phyloP scores from a whole-genome alignment of 2,888 invertebrate species.

The Acrobasis consociella region DNA sequence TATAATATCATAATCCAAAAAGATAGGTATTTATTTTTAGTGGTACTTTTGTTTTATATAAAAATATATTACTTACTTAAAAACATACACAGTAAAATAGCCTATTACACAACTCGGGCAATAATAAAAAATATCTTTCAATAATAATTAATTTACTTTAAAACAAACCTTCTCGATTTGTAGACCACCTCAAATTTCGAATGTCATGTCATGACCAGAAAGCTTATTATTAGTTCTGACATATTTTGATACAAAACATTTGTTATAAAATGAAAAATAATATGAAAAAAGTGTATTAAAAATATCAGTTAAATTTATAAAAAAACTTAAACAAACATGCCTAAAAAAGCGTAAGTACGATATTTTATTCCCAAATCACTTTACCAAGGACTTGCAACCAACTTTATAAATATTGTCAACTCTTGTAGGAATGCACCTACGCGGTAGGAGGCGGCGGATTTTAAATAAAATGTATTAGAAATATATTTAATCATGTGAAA shows the following conservation, averaged over 20 bases:
- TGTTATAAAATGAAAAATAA: constrained; percentile 36
- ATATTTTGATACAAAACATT: background rate
- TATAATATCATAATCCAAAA: too few species aligned
- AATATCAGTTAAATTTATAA: constrained; percentile 31
- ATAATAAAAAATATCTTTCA: too few species aligned
- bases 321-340: constrained; percentile 27
- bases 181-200: constrained; percentile 28
- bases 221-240: constrained; percentile 11
- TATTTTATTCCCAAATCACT: background rate
- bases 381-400: background rate
- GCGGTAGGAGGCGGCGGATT: too few species aligned
- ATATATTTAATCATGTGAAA: too few species aligned
- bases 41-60: too few species aligned
- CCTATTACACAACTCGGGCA: too few species aligned
- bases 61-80: too few species aligned
- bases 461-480: too few species aligned
- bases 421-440: too few species aligned
- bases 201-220: constrained; percentile 20
- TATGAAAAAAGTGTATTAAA: constrained; percentile 24
- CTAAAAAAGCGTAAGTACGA: constrained; percentile 48
- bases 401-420: background rate
- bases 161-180: constrained; percentile 30
- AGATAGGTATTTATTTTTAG: too few species aligned
- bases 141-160: background rate
- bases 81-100: too few species aligned